A percentile compares a stretch with the other conserved stretches of the same genome.
Evolutionary conservation across 2,797 vertebrate genomes (phyloP).

Genomic region (Psittacula echo): DNA sequence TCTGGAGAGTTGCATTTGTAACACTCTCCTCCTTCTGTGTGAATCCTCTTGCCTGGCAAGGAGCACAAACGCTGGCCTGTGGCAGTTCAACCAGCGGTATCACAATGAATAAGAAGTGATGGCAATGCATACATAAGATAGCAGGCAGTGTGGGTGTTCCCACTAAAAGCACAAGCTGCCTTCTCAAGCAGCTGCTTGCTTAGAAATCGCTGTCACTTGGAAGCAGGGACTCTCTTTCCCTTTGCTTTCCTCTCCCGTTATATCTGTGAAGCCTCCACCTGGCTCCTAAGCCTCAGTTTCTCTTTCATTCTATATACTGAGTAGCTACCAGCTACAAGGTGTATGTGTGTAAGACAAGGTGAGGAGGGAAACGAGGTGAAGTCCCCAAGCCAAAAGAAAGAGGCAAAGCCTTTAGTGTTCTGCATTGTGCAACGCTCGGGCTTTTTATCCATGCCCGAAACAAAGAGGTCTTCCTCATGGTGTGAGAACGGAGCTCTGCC

Average conservation of each 20-base stretch:
- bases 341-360: neutral
- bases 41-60: neutral
- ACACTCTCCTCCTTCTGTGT: neutral
- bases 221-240: neutral
- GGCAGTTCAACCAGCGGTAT: neutral
- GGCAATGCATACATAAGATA: neutral
- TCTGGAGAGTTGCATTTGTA: neutral
- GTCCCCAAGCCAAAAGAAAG: neutral
- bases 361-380: neutral
- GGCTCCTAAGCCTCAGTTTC: neutral
- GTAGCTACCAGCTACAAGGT: slow-evolving; percentile 3
- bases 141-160: neutral
- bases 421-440: neutral
- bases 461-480: neutral
- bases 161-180: slow-evolving; percentile 34
- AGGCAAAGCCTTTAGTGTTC: neutral
- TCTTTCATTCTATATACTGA: neutral
- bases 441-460: neutral
- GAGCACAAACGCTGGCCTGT: neutral
- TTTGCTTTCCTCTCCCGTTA: slow-evolving; percentile 12
- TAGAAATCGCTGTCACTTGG: slow-evolving; percentile 1
- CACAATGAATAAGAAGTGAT: neutral
- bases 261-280: slow-evolving; percentile 24
- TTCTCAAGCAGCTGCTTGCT: slow-evolving; percentile 42
- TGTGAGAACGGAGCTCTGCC: neutral